Base-by-base conservation (phyloP, 2,888 invertebrate species). In the Eudasyphora cyanicolor region DNA sequence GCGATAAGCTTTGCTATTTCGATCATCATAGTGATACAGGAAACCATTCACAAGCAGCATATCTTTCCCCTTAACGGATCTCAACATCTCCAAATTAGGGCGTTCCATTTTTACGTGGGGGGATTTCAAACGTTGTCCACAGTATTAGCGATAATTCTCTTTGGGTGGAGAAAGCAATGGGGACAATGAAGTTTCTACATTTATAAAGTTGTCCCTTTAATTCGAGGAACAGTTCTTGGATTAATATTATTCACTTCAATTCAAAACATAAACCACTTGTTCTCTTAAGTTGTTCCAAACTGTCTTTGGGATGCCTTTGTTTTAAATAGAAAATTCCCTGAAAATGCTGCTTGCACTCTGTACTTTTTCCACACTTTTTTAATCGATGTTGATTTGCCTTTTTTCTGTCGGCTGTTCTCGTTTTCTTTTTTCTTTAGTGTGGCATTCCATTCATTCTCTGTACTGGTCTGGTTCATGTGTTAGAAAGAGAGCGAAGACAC, bases 51-150 rank as follows among this genome's bases (percentile, higher is more conserved):
- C 89, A 76, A 89, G 89, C 1, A 90, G 84, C 90, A 90, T 90
- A 76, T 90, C 90, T n/a, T 89, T 88, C 49, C 89, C 90, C 76
- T 90, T 90, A 29, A 89, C 90, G 27, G 90, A 90, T 38, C 90
- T 89, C 27, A 89, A 87, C 82, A 90, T 88, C 82, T 87, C 87
- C 42, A 90, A 87, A 71, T 88, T 88, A 14, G 74, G 77, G 49
- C 57, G 71, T 78, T 84, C 78, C 84, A 84, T 84, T 67, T 79
- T 80, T 62, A 67, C 17, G 42, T 24, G 35, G 5, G 67, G 67
- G 42, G 42, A 24, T 42, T 57, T 42, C 29, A 67, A 8, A n/a
- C 42, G 10, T 17, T 64, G 32, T 62, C n/a, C 62, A 7, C 17
- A 62, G n/a, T 38, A 57, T 42, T 17, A 10, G 8, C 3, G 19